phyloP scores from a whole-genome alignment of 2,797 vertebrate genomes.

The Apogon hyalosoma region DNA sequence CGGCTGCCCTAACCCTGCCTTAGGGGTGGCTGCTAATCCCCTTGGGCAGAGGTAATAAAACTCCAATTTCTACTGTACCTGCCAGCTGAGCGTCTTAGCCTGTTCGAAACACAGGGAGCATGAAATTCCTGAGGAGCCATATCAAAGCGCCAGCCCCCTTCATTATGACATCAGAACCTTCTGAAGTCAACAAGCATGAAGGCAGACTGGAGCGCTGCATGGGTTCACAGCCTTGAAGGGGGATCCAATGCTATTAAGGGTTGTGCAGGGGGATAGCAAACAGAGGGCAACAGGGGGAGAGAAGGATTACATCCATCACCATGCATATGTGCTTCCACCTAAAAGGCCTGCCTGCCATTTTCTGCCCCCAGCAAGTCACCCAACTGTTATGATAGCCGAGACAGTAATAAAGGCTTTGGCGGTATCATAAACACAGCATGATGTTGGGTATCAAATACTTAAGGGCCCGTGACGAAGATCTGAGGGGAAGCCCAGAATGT shows the following conservation, averaged over 20 bases:
- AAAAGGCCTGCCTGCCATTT: conserved; percentile 64
- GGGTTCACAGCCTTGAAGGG: conserved; percentile 80
- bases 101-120: conserved; percentile 78
- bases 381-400: conserved; percentile 70
- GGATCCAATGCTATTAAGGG: conserved; percentile 68
- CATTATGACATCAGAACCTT: conserved; percentile 86
- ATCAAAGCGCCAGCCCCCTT: conserved; percentile 80
- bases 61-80: conserved; percentile 87
- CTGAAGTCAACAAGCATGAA: conserved; percentile 88
- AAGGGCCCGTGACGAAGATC: conserved; percentile 60
- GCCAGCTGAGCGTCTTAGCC: conserved; percentile 81
- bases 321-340: conserved; percentile 72
- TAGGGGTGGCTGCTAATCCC: conserved; percentile 73
- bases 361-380: conserved; percentile 61
- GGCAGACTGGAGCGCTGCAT: conserved; percentile 71
- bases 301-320: conserved; percentile 79
- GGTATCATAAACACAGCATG: conserved; percentile 73
- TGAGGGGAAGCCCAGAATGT: conserved; percentile 44
- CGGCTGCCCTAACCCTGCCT: conserved; percentile 58
- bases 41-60: conserved; percentile 82
- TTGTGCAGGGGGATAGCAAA: conserved; percentile 48
- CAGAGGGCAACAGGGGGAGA: conserved; percentile 63
- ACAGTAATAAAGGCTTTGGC: conserved; percentile 71
- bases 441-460: conserved; percentile 74
- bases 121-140: conserved; percentile 84